These are phyloP conservation scores for Diaprepes abbreviatus DNA, from an alignment of 2,888 invertebrate species.

Conservation along the genomic window DNA sequence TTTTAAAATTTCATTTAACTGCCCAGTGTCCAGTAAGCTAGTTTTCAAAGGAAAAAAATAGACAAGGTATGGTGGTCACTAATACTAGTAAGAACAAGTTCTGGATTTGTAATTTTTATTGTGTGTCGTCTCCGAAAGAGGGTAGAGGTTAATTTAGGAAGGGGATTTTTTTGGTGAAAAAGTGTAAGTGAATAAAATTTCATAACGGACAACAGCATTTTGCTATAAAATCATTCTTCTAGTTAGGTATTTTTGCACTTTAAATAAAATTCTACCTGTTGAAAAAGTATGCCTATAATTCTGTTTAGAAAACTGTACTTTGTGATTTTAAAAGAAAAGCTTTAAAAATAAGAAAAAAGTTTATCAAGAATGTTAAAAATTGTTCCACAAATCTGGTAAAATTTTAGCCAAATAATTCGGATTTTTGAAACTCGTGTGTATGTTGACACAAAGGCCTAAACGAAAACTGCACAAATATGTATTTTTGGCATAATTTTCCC, in stretches of 20 bases:
- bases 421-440: too few species aligned
- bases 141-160: neutral
- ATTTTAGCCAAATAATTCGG: too few species aligned
- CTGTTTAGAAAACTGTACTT: too few species aligned
- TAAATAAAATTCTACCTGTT: too few species aligned
- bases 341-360: too few species aligned
- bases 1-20: constrained; percentile 15
- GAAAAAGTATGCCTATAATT: too few species aligned
- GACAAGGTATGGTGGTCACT: constrained; percentile 32
- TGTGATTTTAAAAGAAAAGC: too few species aligned
- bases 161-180: neutral
- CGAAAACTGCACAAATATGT: constrained; percentile 27
- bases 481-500: constrained; percentile 20
- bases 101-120: constrained; percentile 32
- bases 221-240: too few species aligned
- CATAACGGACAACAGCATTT: neutral
- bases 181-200: neutral
- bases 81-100: constrained; percentile 44
- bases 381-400: too few species aligned
- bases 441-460: constrained; percentile 9
- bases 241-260: too few species aligned
- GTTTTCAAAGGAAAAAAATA: constrained; percentile 35
- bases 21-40: constrained; percentile 44
- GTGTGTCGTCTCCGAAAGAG: constrained; percentile 2
- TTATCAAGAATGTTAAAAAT: too few species aligned